Conservation (phyloP, 2,797 vertebrate species). For the Caiman crocodilus region DNA sequence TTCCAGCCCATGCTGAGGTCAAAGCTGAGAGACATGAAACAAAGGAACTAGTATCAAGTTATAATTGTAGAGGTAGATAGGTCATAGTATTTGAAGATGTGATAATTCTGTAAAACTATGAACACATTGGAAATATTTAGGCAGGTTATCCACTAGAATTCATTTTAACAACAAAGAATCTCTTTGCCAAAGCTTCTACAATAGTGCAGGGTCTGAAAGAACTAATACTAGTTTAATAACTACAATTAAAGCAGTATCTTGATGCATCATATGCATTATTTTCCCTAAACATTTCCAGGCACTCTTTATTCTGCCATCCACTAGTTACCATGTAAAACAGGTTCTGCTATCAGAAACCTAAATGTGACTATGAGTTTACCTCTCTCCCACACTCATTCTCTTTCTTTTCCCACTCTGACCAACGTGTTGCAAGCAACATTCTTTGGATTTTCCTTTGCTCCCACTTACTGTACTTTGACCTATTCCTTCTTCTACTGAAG, state of each 20-base stretch:
- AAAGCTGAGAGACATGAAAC: neutral
- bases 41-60: neutral
- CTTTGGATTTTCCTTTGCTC: neutral
- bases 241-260: neutral
- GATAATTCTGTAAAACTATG: neutral
- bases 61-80: neutral
- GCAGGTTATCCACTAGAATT: neutral
- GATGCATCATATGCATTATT: neutral
- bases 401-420: neutral
- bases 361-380: neutral
- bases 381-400: neutral
- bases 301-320: neutral
- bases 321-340: neutral
- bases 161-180: neutral
- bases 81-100: neutral
- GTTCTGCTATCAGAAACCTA: neutral
- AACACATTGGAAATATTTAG: neutral
- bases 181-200: neutral
- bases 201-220: neutral
- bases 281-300: neutral
- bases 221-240: neutral
- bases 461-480: neutral
- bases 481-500: neutral
- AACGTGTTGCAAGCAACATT: too few species aligned
- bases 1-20: neutral